Evolutionary conservation across 2,888 invertebrate genomes (phyloP).

Genomic region (Leptopterna dolabrata): DNA sequence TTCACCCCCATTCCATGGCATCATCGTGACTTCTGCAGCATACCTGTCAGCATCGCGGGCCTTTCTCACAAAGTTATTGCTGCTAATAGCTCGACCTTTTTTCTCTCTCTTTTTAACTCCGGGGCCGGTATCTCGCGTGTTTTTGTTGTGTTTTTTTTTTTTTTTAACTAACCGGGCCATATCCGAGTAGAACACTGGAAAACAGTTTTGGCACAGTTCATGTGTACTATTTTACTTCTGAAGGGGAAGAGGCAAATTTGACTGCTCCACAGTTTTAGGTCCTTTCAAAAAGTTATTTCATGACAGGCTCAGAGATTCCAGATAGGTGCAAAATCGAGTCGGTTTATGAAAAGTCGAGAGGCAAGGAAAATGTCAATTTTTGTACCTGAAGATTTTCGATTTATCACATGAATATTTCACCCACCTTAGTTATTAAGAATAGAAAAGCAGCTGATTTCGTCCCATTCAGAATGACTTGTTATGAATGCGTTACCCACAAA

Average conservation of each 20-base stretch:
- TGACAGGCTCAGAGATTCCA: too few species aligned
- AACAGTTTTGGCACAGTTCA: neutral
- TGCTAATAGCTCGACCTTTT: constrained; percentile 10
- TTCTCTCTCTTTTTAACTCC: neutral
- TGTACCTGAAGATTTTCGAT: too few species aligned
- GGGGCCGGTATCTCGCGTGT: neutral
- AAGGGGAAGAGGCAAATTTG: neutral
- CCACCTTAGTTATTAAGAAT: too few species aligned
- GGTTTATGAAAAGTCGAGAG: too few species aligned
- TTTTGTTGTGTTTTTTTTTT: neutral
- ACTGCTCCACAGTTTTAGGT: too few species aligned
- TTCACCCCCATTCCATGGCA: neutral
- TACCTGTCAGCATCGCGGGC: constrained; percentile 2
- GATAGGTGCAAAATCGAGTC: too few species aligned
- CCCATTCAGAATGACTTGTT: neutral
- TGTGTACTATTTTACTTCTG: neutral
- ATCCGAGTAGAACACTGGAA: neutral
- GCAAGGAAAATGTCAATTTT: too few species aligned
- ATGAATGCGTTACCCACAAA: neutral
- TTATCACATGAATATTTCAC: too few species aligned
- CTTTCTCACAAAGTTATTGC: constrained; percentile 14
- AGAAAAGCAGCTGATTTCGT: too few species aligned
- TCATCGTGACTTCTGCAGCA: constrained; percentile 18
- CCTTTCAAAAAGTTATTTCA: too few species aligned
- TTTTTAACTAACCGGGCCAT: neutral